These are phyloP conservation scores for Lacerta viridis DNA, from an alignment of 2,797 vertebrate genomes.

Conservation along the genomic window DNA sequence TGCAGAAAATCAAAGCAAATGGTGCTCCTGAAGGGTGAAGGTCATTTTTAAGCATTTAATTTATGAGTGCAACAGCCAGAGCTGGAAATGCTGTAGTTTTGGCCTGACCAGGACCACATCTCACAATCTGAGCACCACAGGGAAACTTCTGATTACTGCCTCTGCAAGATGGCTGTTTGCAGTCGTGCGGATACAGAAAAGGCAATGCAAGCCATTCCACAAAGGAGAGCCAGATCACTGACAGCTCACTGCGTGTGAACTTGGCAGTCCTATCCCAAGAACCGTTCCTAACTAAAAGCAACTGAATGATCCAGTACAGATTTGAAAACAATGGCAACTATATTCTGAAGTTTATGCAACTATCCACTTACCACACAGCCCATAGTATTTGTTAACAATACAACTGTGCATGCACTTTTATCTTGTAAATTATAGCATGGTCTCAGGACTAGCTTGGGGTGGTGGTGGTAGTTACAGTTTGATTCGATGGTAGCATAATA, in stretches of 20 bases:
- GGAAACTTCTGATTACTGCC: not conserved
- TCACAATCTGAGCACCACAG: not conserved
- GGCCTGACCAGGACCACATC: not conserved
- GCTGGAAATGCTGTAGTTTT: not conserved
- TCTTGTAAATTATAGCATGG: slow-evolving; percentile 75
- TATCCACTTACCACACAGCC: slow-evolving; percentile 56
- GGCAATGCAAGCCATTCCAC: not conserved
- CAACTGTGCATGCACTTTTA: slow-evolving; percentile 71
- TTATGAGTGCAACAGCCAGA: not conserved
- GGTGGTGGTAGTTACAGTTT: slow-evolving; percentile 71
- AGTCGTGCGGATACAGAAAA: not conserved
- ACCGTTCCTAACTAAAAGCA: not conserved
- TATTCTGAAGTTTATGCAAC: not conserved
- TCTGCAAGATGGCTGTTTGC: not conserved
- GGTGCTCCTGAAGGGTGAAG: not conserved
- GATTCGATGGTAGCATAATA: slow-evolving; percentile 81
- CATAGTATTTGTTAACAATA: slow-evolving; percentile 46
- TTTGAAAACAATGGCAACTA: not conserved
- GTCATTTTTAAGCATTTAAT: not conserved
- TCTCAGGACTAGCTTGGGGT: slow-evolving; percentile 62
- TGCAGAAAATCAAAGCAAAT: not conserved
- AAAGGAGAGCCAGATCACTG: not conserved
- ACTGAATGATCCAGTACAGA: not conserved
- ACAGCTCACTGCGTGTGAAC: not conserved
- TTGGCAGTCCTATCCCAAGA: not conserved